Evolutionary conservation across 1,140 invertebrate species (phyloP), one percentile per base, ranked within the genome.

Genomic region (Megathymus violae): DNA sequence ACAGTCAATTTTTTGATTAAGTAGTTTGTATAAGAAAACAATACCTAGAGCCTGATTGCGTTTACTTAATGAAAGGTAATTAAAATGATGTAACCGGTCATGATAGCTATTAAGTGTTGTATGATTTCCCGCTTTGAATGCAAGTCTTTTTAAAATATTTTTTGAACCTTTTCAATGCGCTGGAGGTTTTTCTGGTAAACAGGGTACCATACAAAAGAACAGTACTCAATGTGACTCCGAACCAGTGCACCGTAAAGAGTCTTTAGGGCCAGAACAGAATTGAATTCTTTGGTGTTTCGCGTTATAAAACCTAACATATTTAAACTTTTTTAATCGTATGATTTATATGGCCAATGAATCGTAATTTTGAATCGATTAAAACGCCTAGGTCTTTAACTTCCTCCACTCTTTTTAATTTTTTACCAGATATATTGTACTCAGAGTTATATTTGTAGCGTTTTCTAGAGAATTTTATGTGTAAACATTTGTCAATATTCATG

Each of bases 91-190:
- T 4, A 54, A 10, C 13, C 51, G 51, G 22, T 43, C 51, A 3
- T 54, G 17, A 43, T 54, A 54, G 51, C 13, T 41, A 41, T 54
- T 27, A 5, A 43, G 11, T 1, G 7, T 25, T 13, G 6, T 15
- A 10, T 54, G 38, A 41, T 7, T 27, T 0, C 31, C 9, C 14
- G 51, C 25, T 15, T 41, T 27, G 25, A 54, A 54, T 15, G 38
- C 22, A 25, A 54, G 22, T 27, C n/a, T 54, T n/a, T 19, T 36
- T 3, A 22, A 15, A 52, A 52, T 40, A 17, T 54, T 27, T 54
- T 54, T 9, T 41, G 51, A 22, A 22, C 5, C 19, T 54, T 54
- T 54, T 54, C 51, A 43, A 54, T 22, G 4, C 51, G 17, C 25
- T 43, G 36, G 1, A 54, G 40, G 5, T 54, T 41, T 7, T 54